Conservation (phyloP, 2,797 vertebrate genomes). For the Petrocephalus schoutedeni region DNA sequence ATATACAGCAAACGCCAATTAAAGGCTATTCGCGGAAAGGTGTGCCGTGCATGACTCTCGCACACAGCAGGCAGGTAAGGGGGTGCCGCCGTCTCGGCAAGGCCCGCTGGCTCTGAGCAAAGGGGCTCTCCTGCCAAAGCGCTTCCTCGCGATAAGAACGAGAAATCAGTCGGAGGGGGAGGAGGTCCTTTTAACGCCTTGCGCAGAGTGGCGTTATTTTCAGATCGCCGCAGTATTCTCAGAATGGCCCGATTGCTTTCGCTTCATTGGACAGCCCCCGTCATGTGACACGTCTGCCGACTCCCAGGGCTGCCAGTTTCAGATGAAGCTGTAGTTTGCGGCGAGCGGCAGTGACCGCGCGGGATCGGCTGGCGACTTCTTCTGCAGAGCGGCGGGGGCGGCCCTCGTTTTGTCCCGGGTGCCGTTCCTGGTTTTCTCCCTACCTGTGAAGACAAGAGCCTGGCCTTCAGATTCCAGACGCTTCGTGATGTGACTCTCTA, state of each 20-base stretch:
- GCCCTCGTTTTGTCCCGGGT: neutral
- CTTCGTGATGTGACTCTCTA: neutral
- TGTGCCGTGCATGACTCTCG: neutral
- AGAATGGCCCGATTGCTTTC: neutral
- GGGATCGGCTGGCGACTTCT: neutral
- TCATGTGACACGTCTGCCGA: neutral
- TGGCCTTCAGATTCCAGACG: neutral
- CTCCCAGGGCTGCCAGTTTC: neutral
- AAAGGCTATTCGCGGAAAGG: neutral
- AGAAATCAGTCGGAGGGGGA: neutral
- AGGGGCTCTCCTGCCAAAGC: neutral
- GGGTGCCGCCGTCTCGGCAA: neutral
- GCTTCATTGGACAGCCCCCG: neutral
- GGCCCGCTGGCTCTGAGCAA: neutral
- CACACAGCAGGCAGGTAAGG: neutral
- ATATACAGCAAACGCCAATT: neutral
- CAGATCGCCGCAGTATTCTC: neutral
- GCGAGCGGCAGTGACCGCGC: neutral
- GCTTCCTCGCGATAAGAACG: neutral
- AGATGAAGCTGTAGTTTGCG: constrained; percentile 25
- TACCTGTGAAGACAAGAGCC: neutral
- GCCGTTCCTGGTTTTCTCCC: neutral
- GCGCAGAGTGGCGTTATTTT: neutral
- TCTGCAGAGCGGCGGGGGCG: neutral
- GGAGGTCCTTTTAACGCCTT: neutral